Evolutionary conservation across 2,888 invertebrate genomes (phyloP).

Genomic region (Chrysolina americana): DNA sequence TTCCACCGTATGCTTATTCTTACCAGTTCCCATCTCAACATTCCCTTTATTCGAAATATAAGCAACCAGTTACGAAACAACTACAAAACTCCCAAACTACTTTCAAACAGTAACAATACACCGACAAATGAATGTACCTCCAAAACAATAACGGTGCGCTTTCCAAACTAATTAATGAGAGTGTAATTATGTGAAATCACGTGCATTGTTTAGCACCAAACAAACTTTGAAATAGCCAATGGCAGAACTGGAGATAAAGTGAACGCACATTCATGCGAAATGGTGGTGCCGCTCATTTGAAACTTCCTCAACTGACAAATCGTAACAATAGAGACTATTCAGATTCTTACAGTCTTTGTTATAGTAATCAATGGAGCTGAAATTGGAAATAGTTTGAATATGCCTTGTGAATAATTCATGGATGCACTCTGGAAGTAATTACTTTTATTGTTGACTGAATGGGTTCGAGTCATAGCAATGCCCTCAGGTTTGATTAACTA

Average conservation of each 20-base stretch:
- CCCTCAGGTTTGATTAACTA: no score
- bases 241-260: slow-evolving; percentile 10
- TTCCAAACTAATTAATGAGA: slow-evolving; percentile 50
- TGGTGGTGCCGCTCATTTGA: not conserved
- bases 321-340: slow-evolving; percentile 15
- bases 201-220: slow-evolving; percentile 49
- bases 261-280: slow-evolving; percentile 19
- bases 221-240: slow-evolving; percentile 28
- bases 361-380: not conserved
- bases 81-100: slow-evolving; percentile 2
- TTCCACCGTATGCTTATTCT: no score
- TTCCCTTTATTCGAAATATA: not conserved
- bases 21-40: not conserved
- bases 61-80: not conserved
- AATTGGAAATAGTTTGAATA: not conserved
- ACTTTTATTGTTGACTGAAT: not conserved
- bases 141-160: slow-evolving; percentile 34
- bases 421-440: not conserved
- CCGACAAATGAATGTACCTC: slow-evolving; percentile 36
- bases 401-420: not conserved
- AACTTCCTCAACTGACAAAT: slow-evolving; percentile 21
- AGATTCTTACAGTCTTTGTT: not conserved
- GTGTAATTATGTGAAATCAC: slow-evolving; percentile 53
- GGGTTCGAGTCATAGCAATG: not conserved
- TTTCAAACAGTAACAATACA: slow-evolving; percentile 29